phyloP scores from a whole-genome alignment of 37 sponge, comb jelly and placozoan species.

The Hexactinellida sp. region DNA sequence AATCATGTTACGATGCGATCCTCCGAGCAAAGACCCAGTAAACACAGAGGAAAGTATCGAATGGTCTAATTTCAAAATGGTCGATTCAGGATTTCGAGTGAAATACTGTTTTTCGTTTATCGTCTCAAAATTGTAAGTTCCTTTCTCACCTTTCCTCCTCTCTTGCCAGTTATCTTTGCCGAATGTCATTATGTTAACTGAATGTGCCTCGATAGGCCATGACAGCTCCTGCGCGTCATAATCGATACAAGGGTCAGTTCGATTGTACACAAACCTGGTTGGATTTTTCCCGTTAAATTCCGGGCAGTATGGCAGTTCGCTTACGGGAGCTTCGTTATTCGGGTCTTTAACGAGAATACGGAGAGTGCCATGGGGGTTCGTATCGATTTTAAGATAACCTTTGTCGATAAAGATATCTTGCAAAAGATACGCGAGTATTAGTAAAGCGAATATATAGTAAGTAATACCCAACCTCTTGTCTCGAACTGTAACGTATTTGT shows the following conservation, averaged over 20 bases:
- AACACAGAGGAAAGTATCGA: constrained; percentile 48
- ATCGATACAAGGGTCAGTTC: constrained; percentile 27
- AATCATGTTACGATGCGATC: constrained; percentile 47
- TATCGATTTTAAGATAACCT: constrained; percentile 70
- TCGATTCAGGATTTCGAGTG: constrained; percentile 38
- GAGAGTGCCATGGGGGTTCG: constrained; percentile 52
- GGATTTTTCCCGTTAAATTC: constrained; percentile 15
- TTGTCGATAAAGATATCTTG: constrained; percentile 47
- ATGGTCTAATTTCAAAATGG: constrained; percentile 58
- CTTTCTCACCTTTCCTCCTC: constrained; percentile 9
- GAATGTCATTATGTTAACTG: constrained; percentile 57
- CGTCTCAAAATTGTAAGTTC: constrained; percentile 17
- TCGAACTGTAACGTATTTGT: constrained; percentile 54
- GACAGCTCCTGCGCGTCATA: constrained; percentile 58
- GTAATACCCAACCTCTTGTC: constrained; percentile 56
- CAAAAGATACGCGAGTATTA: constrained; percentile 44
- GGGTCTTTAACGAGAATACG: constrained; percentile 40
- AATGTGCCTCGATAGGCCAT: constrained; percentile 59
- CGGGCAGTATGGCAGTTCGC: constrained; percentile 20
- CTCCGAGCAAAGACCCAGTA: constrained; percentile 41
- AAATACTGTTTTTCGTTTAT: constrained; percentile 40
- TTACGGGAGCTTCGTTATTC: background rate
- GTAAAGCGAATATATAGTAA: constrained; percentile 44
- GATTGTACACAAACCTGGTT: constrained; percentile 33
- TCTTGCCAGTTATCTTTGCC: constrained; percentile 58